A percentile compares a stretch with the other conserved stretches of the same genome.
These are phyloP conservation scores for Tiaroga cobitis DNA, from an alignment of 2,797 vertebrate species.

Conservation along the genomic window DNA sequence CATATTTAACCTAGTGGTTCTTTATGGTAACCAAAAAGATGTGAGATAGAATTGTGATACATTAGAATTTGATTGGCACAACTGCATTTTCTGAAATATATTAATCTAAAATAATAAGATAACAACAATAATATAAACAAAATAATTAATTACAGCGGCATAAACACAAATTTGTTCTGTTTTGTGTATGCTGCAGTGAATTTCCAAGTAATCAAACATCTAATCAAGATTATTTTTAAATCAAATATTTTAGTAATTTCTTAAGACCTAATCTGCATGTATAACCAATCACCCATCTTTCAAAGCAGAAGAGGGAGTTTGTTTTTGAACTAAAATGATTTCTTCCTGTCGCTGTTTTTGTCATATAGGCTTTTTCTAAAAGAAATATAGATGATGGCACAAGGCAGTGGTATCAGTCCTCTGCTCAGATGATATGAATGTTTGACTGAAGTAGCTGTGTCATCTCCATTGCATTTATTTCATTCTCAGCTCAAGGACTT, in stretches of 20 bases:
- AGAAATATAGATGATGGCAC: conserved; percentile 49
- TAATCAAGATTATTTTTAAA: not conserved
- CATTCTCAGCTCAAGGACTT: conserved; percentile 53
- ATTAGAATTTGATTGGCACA: not conserved
- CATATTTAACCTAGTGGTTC: not conserved
- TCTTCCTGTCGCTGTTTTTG: not conserved
- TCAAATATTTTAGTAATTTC: not conserved
- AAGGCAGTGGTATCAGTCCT: conserved; percentile 19
- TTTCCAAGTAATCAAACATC: not conserved
- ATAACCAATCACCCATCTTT: not conserved
- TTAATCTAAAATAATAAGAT: not conserved
- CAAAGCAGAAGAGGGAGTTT: not conserved
- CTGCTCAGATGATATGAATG: conserved; percentile 13
- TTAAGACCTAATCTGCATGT: not conserved
- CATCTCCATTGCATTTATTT: conserved; percentile 25
- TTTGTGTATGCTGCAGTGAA: not conserved
- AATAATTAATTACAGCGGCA: not conserved
- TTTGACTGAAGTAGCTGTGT: conserved; percentile 41
- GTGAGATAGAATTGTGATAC: not conserved
- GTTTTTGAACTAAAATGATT: conserved; percentile 10
- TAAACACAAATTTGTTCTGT: not conserved
- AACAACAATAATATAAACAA: not conserved
- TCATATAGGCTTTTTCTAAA: conserved; percentile 19
- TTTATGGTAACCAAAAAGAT: not conserved
- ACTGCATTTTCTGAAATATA: not conserved